A percentile compares a stretch with the other conserved stretches of the same genome.
Evolutionary conservation across 2,888 invertebrate species (phyloP).

Genomic region (Sinodicranocentrus sp.): DNA sequence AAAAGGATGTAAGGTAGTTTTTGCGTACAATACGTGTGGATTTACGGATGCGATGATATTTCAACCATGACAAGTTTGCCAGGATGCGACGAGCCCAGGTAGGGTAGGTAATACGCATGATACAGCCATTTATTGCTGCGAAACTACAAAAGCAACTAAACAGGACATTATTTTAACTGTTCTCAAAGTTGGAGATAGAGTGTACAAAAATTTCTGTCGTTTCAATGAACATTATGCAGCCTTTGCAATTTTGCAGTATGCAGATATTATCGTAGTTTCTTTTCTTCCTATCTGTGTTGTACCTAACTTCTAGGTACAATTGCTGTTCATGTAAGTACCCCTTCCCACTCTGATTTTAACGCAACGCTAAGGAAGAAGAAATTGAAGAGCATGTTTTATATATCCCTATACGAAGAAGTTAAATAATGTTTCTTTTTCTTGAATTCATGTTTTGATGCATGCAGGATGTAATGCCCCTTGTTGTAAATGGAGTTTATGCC

Average conservation of each 20-base stretch:
- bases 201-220: constrained; percentile 51
- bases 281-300: constrained; percentile 3
- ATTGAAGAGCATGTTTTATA: constrained; percentile 43
- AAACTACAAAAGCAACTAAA: constrained; percentile 15
- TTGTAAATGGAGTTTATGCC: not conserved
- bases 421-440: constrained; percentile 25
- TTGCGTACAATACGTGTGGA: constrained; percentile 19
- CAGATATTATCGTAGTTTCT: constrained; percentile 4
- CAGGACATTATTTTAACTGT: constrained; percentile 53
- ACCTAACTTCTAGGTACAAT: not conserved
- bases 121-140: constrained; percentile 24
- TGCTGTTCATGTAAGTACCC: not conserved
- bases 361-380: constrained; percentile 26
- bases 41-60: constrained; percentile 56
- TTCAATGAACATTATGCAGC: constrained; percentile 34
- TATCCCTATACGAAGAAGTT: constrained; percentile 7
- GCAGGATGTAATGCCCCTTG: constrained; percentile 19
- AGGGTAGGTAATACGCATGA: not conserved
- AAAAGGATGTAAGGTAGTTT: constrained; percentile 32
- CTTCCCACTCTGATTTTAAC: not conserved
- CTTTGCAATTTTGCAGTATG: not conserved
- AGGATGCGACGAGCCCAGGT: constrained; percentile 55
- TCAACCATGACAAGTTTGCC: constrained; percentile 67
- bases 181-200: constrained; percentile 29
- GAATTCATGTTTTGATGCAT: constrained; percentile 7